Base-by-base conservation (phyloP, 2,888 invertebrate species). In the Danaus chrysippus region DNA sequence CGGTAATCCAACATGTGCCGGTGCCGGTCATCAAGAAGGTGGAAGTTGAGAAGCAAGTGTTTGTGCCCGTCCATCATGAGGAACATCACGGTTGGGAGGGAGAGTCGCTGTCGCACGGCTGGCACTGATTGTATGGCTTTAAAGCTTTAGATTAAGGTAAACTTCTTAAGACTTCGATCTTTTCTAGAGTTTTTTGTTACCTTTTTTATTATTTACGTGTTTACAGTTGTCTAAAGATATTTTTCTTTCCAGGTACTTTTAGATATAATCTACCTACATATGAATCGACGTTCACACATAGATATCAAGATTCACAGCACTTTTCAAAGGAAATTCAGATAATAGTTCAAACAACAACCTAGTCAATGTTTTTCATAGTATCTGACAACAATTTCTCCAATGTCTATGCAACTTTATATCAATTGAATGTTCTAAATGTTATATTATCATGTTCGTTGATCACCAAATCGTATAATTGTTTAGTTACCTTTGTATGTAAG, bases 101-200 rank as follows among this genome's bases (percentile, higher is more conserved):
- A 83, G 87, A 88, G 77, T 74, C 87, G 84, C 72, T 82, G 79
- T 86, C 86, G 68, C 90, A 91, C 65, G 89, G 90, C 87, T 91
- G 91, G 90, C 73, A 90, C 84, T 90, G 89, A 91, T 81, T 64
- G 61, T 44, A 42, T 55, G 19, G 10, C 42, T 41, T 42, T 13
- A 49, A 42, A 56, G 34, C 42, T 70, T 65, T 81, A 81, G 71
- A 1, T 71, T 84, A 82, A 84, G 86, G 87, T 88, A 55, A 55
- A 11, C 17, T 34, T 34, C 23, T 1, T 34, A 5, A n/a, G 23
- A 34, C 3, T 34, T 34, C 2, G 23, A 34, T 34, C 23, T 17
- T 15, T 46, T n/a, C 13, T 12, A 15, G 13, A n/a, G 3, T 6
- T 46, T 46, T n/a, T 12, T 46, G 13, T 12, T n/a, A 46, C 13